phyloP scores from a whole-genome alignment of 2,113 vertebrate genomes.

The Lucifuga dentata region DNA sequence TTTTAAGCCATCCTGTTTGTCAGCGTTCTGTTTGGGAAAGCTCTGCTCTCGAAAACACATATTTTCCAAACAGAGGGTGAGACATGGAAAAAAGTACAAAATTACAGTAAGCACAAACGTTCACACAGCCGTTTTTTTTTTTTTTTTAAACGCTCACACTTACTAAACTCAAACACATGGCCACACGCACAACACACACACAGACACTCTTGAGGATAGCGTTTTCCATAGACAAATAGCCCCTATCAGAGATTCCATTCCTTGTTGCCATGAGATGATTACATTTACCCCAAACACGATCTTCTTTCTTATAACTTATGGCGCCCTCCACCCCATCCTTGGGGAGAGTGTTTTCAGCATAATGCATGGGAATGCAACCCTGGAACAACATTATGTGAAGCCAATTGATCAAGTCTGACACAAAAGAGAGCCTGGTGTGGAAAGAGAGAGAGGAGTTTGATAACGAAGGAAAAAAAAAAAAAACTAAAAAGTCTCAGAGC shows the following conservation, averaged over 20 bases:
- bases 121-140: constrained; percentile 37
- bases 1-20: constrained; percentile 42
- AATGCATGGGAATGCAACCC: constrained; percentile 54
- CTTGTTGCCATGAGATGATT: constrained; percentile 77
- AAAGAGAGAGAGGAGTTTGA: constrained; percentile 1
- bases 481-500: background rate
- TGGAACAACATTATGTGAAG: constrained; percentile 46
- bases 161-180: constrained; percentile 41
- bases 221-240: constrained; percentile 69
- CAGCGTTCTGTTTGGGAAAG: constrained; percentile 59
- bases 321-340: constrained; percentile 55
- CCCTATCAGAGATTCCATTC: constrained; percentile 75
- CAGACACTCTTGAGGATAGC: constrained; percentile 41
- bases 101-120: constrained; percentile 54
- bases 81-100: constrained; percentile 47
- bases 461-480: constrained; percentile 11
- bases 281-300: constrained; percentile 76
- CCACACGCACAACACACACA: constrained; percentile 28
- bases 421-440: constrained; percentile 25
- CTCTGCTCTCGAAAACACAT: constrained; percentile 50
- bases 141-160: constrained; percentile 17
- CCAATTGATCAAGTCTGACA: constrained; percentile 66
- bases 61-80: constrained; percentile 71
- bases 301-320: constrained; percentile 54
- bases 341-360: constrained; percentile 39